Evolutionary conservation across 1,140 invertebrate genomes (phyloP), one percentile per base, ranked within the genome.

Genomic region (Drosophila willistoni): DNA sequence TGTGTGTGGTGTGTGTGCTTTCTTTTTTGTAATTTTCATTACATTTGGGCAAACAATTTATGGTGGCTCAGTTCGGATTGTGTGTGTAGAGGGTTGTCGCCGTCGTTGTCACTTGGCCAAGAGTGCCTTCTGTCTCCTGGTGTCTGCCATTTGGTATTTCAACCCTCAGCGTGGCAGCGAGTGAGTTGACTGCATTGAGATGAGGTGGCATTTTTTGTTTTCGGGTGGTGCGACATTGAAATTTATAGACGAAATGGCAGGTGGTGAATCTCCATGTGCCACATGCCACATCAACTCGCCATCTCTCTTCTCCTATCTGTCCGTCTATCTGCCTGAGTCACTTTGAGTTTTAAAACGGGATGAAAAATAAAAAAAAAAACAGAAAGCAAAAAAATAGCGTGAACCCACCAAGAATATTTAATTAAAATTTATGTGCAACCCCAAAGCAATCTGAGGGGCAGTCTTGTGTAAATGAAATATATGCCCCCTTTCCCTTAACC

Each of bases 341-440:
- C 29, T 64, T 63, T 22, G 34, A 68, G 71, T 72, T 47, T n/a
- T 29, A 29, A 29, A 29, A 29, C 29, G 29, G 29, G 29, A 29
- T 29, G 29, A 56, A 55, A 51, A 63, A 13, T 56, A 44, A 42
- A 39, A 44, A 39, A 56, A 19, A 44, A 39, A 56, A 19, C 14
- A 69, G 9, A 34, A 36, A 36, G 9, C 34, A n/a, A 42, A 29
- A 7, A 25, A 51, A 68, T 29, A 29, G 5, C 44, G 54, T 55
- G 63, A 62, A 66, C 59, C 51, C 65, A 57, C 51, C 54, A 83
- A 77, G 89, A 89, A 89, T 87, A 89, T 87, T 87, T 87, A 89
- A 87, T 87, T 87, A 87, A 87, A 87, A 87, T 89, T 87, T 89
- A 87, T 87, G 80, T 79, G 68, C 77, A 89, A 87, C 82, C 82